Evolutionary conservation across 2,888 invertebrate species (phyloP), one percentile per base, ranked within the genome.

Genomic region (Scaptomyza polygonia): DNA sequence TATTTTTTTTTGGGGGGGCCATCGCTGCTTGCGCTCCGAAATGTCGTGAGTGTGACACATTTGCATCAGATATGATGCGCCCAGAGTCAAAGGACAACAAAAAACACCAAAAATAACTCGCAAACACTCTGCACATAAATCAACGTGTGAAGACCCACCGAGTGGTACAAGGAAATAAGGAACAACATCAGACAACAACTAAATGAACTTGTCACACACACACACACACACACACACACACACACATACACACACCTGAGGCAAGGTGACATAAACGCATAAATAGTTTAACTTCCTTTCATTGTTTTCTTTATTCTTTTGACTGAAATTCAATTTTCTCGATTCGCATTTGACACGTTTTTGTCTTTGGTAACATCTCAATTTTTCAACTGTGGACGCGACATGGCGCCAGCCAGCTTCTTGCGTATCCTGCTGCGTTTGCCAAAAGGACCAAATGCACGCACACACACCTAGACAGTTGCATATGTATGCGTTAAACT

Each of bases 21-120:
- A 49, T 18, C 40, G 55, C 52, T 55, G 34, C 12, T 12, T n/a
- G 34, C 49, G 21, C 14, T 25, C 11, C 14, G 64, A 32, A 36
- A 29, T 62, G 79, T 78, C 87, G 82, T 87, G 82, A 82, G 82
- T 82, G 87, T 82, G 87, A 82, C 82, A 82, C 82, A 85, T 82
- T 82, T 81, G 79, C 85, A 82, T 87, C 82, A 82, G 82, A 82
- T 82, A 82, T 84, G 87, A 82, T 49, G 65, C 43, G 43, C 53
- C 67, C 12, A 48, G 42, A 48, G 65, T 70, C 66, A 79, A 79
- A 87, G 82, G 87, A 82, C 77, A 78, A 48, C 25, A 27, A 34
- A 51, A 56, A 48, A 14, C 36, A 5, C 25, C 5, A n/a, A n/a
- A n/a, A n/a, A n/a, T n/a, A n/a, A n/a, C n/a, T n/a, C n/a, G 25